Evolutionary conservation across 2,888 invertebrate genomes (phyloP), one percentile per base, ranked within the genome.

Genomic region (Carcina quercana): DNA sequence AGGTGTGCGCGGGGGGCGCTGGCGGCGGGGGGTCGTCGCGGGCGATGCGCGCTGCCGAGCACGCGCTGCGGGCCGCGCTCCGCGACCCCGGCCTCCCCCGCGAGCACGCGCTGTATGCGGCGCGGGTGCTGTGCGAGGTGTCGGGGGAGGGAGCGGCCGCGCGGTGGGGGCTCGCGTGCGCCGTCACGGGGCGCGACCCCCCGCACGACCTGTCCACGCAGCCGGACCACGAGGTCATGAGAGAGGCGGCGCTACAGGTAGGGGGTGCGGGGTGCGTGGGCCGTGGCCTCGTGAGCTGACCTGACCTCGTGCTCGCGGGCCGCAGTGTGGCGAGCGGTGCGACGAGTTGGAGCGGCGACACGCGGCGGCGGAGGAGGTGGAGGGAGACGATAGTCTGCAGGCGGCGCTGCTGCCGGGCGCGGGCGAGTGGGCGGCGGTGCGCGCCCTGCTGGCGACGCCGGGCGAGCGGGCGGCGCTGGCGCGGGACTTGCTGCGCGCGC

Each of bases 381-480:
- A 8, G 13, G 14, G 14, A 3, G 24, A 11, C 24, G 4, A 12
- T 10, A 11, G 6, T 13, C 6, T 34, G 49, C 5, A 15, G 26
- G n/a, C 10, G 29, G 49, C 46, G 42, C 47, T 33, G 25, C 59
- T 47, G 34, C 61, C 62, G 29, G 50, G 46, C 42, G 47, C 33
- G 22, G 59, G 47, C 34, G 61, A 63, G 59, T 59, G 61, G 65
- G 52, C 44, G 24, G 39, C 53, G 48, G 55, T 53, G 57, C 38
- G 57, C 44, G 51, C 33, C 15, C 30, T 29, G 40, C 53, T 52
- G 32, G 8, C 24, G 8, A 44, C 53, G 3, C 38, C 42, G 37
- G 30, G 2, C 45, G 20, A 40, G 49, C 21, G 38, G 30, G 25
- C 28, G 35, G 30, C 15, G 37, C 28, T 36, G 45, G 48, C 35